Conservation (phyloP, 2,113 vertebrate genomes). For the Empidonax alnorum region DNA sequence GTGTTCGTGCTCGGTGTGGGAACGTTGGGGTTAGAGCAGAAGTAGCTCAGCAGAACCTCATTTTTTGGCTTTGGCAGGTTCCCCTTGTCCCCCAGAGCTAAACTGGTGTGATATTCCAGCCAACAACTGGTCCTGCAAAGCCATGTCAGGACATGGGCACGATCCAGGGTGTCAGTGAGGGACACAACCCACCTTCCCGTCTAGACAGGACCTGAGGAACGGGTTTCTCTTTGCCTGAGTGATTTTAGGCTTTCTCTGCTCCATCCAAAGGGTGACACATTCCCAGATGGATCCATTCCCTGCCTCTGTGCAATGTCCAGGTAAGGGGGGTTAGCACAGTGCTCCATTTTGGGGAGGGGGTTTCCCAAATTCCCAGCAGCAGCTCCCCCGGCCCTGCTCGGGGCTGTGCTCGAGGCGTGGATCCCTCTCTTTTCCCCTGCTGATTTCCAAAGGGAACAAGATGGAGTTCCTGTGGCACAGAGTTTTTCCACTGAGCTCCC, state of each 20-base stretch:
- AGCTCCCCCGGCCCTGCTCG: background rate
- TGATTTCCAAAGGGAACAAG: constrained; percentile 13
- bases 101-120: background rate
- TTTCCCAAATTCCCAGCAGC: background rate
- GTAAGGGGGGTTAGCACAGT: fast-evolving
- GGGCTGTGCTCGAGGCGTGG: background rate
- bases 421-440: background rate
- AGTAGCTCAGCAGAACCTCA: background rate
- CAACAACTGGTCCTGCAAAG: background rate
- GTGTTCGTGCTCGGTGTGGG: background rate
- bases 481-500: background rate
- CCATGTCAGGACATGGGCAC: background rate
- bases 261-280: fast-evolving
- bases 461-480: background rate
- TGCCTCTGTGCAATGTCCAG: background rate
- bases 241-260: background rate
- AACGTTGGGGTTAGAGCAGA: background rate
- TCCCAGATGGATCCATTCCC: fast-evolving
- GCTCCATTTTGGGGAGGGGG: fast-evolving
- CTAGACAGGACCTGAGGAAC: background rate
- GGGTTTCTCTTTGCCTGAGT: background rate
- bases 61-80: background rate
- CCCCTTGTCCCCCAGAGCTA: background rate
- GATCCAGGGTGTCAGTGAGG: background rate
- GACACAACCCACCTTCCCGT: background rate